Evolutionary conservation across 2,797 vertebrate species (phyloP).

Genomic region (Phalanger gymnotis): DNA sequence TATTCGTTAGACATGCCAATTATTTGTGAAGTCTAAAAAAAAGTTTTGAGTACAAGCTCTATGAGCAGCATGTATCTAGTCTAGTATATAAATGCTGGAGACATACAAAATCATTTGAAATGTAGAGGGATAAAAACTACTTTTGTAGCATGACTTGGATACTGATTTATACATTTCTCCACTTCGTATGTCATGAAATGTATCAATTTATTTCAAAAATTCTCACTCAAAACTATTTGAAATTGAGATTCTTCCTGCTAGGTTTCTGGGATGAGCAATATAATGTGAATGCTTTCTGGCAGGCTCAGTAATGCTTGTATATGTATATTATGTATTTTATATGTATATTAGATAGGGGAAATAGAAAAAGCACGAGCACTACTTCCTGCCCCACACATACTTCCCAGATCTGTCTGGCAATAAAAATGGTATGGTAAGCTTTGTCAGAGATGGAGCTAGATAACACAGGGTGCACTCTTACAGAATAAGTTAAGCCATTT

Average conservation of each 20-base stretch:
- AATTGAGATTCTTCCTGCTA: slow-evolving; percentile 16
- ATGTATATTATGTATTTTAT: neutral
- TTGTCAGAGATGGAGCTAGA: neutral
- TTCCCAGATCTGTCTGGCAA: neutral
- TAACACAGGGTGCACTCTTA: neutral
- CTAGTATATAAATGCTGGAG: slow-evolving; percentile 4
- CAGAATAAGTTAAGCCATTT: neutral
- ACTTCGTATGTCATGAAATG: neutral
- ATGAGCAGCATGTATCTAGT: neutral
- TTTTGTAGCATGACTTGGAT: slow-evolving; percentile 1
- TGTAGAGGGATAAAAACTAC: slow-evolving; percentile 18
- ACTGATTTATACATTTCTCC: slow-evolving; percentile 13
- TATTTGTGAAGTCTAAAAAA: slow-evolving; percentile 36
- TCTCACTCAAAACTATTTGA: neutral
- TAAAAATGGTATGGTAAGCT: neutral
- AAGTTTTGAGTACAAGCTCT: neutral
- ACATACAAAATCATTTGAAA: slow-evolving; percentile 42
- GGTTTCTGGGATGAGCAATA: neutral
- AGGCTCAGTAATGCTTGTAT: neutral
- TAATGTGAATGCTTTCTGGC: neutral
- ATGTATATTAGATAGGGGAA: neutral
- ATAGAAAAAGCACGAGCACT: neutral
- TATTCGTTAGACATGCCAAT: neutral
- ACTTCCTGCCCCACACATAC: neutral
- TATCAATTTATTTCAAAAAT: neutral